Evolutionary conservation across 2,888 invertebrate genomes (phyloP).

Genomic region (Cosmia pyralina): DNA sequence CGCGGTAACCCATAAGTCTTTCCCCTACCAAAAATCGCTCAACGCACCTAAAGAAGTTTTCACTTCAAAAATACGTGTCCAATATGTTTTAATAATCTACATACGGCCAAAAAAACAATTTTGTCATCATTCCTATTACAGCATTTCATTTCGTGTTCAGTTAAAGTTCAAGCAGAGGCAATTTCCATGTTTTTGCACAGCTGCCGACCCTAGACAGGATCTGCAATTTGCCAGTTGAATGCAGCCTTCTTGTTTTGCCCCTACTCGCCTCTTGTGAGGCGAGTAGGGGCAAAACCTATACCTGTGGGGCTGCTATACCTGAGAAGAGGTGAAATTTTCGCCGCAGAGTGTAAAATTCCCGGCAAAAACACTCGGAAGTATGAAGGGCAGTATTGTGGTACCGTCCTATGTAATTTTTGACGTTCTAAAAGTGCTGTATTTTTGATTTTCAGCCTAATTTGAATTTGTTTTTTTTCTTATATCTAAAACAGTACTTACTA

Average conservation of each 20-base stretch:
- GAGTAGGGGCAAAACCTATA: too few relatives aligned
- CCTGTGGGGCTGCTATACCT: neutral
- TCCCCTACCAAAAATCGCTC: too few relatives aligned
- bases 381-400: neutral
- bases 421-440: neutral
- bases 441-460: neutral
- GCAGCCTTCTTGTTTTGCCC: neutral
- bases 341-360: neutral
- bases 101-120: too few relatives aligned
- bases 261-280: neutral
- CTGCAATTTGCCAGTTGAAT: neutral
- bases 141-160: neutral
- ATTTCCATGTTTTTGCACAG: neutral
- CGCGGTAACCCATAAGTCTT: too few relatives aligned
- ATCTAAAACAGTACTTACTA: slow-evolving; percentile 83
- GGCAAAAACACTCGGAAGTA: neutral
- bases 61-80: too few relatives aligned
- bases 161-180: too few relatives aligned
- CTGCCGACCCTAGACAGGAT: neutral
- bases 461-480: neutral
- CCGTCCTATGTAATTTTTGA: too few relatives aligned
- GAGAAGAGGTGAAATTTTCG: neutral
- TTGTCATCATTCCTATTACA: too few relatives aligned
- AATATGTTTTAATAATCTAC: too few relatives aligned
- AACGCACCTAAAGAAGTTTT: too few relatives aligned